A percentile compares a stretch with the other conserved stretches of the same genome.
Evolutionary conservation across 2,113 vertebrate genomes (phyloP).

Genomic region (Nibea coibor): DNA sequence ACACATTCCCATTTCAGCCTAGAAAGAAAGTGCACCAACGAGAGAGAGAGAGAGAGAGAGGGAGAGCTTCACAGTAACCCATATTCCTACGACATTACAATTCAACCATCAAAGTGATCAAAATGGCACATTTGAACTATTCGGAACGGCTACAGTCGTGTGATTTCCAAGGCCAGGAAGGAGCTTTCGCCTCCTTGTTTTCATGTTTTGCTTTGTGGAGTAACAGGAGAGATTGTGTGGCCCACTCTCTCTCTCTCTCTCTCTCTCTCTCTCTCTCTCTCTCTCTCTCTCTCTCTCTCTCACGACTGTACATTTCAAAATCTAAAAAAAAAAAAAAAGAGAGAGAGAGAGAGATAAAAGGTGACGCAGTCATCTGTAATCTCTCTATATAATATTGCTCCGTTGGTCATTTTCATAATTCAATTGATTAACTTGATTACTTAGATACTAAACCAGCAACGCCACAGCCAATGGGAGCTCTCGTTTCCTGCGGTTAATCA

Average conservation of each 20-base stretch:
- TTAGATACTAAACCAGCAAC: neutral
- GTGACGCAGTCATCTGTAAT: neutral
- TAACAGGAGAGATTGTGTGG: neutral
- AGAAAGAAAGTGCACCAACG: neutral
- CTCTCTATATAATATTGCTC: neutral
- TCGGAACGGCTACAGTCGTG: neutral
- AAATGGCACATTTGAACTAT: neutral
- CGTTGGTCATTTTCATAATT: conserved; percentile 17
- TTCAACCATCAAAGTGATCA: neutral
- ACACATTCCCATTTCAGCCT: neutral
- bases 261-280: neutral
- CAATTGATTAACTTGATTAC: neutral
- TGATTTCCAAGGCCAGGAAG: conserved; percentile 2
- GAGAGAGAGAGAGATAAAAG: neutral
- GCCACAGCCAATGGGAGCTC: conserved; percentile 8
- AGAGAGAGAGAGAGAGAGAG: neutral
- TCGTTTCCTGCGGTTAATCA: conserved; percentile 15
- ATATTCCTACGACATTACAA: neutral
- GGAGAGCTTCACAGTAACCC: neutral
- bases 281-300: neutral
- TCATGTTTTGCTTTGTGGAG: neutral
- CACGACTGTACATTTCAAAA: neutral
- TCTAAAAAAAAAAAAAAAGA: neutral
- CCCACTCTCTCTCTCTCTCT: neutral
- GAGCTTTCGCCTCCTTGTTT: neutral